phyloP scores from a whole-genome alignment of 2,888 invertebrate species.

The Lycocerus yunnanus region DNA sequence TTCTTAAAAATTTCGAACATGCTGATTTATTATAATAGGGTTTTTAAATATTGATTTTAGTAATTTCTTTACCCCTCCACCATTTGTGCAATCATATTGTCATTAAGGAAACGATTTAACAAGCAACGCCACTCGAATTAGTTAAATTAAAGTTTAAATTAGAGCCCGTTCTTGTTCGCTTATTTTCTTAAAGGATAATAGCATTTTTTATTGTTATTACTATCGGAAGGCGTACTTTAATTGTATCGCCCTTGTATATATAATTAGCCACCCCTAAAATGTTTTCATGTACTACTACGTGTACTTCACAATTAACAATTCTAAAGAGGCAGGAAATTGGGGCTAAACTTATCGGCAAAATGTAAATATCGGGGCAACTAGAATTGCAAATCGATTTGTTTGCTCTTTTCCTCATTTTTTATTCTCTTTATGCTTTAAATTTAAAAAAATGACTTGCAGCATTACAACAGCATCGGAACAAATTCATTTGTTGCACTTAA shows the following conservation, averaged over 20 bases:
- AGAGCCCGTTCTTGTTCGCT: slow-evolving; percentile 27
- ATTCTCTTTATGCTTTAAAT: neutral
- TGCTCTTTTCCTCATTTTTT: neutral
- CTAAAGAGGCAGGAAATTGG: slow-evolving; percentile 7
- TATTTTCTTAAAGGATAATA: slow-evolving; percentile 28
- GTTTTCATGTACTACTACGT: slow-evolving; percentile 8
- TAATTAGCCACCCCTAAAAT: slow-evolving; percentile 22
- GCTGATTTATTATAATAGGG: slow-evolving; percentile 31
- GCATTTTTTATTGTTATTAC: slow-evolving; percentile 33
- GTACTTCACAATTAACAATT: slow-evolving; percentile 17
- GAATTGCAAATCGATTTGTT: neutral
- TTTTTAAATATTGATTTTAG: slow-evolving; percentile 36
- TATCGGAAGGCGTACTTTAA: slow-evolving; percentile 32
- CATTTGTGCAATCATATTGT: slow-evolving; percentile 35
- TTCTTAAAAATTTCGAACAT: slow-evolving; percentile 4
- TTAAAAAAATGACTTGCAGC: neutral
- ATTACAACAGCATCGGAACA: neutral
- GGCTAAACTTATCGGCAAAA: neutral
- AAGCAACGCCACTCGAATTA: slow-evolving; percentile 37
- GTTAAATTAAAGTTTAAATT: slow-evolving; percentile 40
- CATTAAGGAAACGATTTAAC: slow-evolving; percentile 40
- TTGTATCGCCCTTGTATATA: slow-evolving; percentile 22
- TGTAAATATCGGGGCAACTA: neutral
- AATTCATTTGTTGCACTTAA: neutral
- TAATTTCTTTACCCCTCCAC: slow-evolving; percentile 10